Conservation (phyloP, 2,888 invertebrate genomes). For the Dyspetes luteomarginatus region DNA sequence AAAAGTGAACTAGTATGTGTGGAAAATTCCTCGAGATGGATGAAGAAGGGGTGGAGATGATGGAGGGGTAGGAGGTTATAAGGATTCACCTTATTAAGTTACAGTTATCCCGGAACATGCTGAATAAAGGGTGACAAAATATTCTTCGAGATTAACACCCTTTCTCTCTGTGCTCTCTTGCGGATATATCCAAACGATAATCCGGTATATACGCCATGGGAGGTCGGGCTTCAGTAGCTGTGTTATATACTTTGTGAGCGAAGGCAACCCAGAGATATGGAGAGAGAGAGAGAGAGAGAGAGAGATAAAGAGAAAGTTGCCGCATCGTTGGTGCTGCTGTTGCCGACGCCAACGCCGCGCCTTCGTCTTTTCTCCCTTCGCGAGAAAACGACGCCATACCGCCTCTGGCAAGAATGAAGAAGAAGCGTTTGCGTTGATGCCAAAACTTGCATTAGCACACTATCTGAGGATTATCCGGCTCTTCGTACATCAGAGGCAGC, state of each 20-base stretch:
- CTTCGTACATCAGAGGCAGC: constrained; percentile 69
- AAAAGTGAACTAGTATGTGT: constrained; percentile 39
- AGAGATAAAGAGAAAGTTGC: constrained; percentile 68
- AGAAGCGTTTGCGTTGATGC: constrained; percentile 79
- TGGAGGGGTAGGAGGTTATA: constrained; percentile 49
- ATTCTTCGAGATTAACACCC: constrained; percentile 80
- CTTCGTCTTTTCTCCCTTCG: constrained; percentile 39
- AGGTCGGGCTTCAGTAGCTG: constrained; percentile 61
- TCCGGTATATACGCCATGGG: constrained; percentile 74
- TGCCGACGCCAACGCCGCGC: constrained; percentile 40
- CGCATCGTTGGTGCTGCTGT: constrained; percentile 57
- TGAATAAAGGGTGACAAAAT: constrained; percentile 73
- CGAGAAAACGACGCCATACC: constrained; percentile 55
- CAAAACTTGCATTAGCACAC: constrained; percentile 81
- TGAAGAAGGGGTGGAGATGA: constrained; percentile 64
- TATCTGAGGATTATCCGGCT: constrained; percentile 78
- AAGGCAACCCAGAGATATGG: constrained; percentile 21
- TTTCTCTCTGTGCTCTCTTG: constrained; percentile 68
- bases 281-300: constrained; percentile 6
- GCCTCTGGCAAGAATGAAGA: constrained; percentile 76
- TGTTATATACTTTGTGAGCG: constrained; percentile 48
- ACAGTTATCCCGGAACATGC: constrained; percentile 73
- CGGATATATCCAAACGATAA: constrained; percentile 75
- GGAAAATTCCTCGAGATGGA: constrained; percentile 50
- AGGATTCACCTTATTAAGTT: constrained; percentile 78